Percentiles rank a stretch among this genome's conserved stretches.
phyloP scores from a whole-genome alignment of 37 sponge, comb jelly and placozoan species.

The Diacarnus erythraeanus region DNA sequence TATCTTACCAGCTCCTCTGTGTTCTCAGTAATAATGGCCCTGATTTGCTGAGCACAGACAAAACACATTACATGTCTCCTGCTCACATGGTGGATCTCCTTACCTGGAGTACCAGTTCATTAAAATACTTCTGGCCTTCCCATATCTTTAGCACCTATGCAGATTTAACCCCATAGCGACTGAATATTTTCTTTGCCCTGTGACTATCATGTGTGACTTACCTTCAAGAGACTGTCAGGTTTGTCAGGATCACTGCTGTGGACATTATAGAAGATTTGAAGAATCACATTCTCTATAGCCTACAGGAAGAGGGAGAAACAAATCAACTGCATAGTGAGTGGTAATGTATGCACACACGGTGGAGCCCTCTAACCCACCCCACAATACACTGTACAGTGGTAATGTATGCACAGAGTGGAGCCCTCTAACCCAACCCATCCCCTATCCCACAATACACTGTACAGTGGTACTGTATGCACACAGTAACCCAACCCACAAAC shows the following conservation, averaged over 20 bases:
- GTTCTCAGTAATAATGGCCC: constrained; percentile 32
- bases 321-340: background rate
- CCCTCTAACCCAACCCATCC: no score
- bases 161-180: background rate
- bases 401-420: no score
- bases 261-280: constrained; percentile 78
- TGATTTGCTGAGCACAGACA: constrained; percentile 30
- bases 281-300: constrained; percentile 70
- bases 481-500: no score
- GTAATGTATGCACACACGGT: background rate
- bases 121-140: constrained; percentile 80
- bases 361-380: no score
- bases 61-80: background rate
- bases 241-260: constrained; percentile 36
- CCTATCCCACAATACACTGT: no score
- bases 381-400: no score
- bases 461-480: no score
- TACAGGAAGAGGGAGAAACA: constrained; percentile 9
- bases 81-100: background rate
- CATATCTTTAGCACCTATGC: constrained; percentile 86
- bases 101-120: constrained; percentile 44
- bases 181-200: no score
- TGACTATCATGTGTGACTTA: background rate
- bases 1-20: background rate
- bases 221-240: constrained; percentile 63